Conservation (phyloP, 1,140 invertebrate species). For the Aphaenogaster rudis region DNA sequence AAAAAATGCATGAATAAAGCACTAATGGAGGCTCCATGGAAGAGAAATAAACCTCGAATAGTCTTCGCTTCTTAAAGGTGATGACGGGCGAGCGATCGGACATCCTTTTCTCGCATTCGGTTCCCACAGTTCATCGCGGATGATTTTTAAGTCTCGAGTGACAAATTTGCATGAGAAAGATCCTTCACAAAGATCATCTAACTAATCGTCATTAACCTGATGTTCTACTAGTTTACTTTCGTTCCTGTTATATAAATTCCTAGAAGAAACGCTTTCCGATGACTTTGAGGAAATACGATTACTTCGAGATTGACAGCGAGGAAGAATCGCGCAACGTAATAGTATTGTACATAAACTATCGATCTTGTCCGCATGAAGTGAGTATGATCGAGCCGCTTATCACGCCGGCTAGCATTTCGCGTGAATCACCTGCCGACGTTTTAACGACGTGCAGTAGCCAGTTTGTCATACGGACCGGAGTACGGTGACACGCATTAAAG, state of each 20-base stretch:
- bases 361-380: constrained; percentile 53
- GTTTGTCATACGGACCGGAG: constrained; percentile 73
- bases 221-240: too few species aligned
- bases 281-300: background rate
- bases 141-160: constrained; percentile 37
- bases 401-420: constrained; percentile 72
- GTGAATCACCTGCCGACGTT: constrained; percentile 76
- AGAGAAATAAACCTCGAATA: constrained; percentile 68
- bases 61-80: constrained; percentile 57
- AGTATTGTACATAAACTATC: constrained; percentile 60
- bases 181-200: background rate
- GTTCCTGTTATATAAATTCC: background rate
- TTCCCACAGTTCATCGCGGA: constrained; percentile 14
- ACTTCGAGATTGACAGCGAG: constrained; percentile 5
- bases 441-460: constrained; percentile 73
- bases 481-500: constrained; percentile 73
- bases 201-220: constrained; percentile 4
- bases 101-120: background rate
- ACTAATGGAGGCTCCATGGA: constrained; percentile 75
- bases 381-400: constrained; percentile 68
- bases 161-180: constrained; percentile 18
- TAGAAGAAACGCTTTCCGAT: too few species aligned
- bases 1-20: constrained; percentile 82
- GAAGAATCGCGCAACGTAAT: constrained; percentile 21
- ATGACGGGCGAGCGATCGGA: constrained; percentile 49